Percentiles rank a stretch among this genome's conserved stretches.
phyloP scores from a whole-genome alignment of 2,113 vertebrate species.

The Lipophrys pholis region DNA sequence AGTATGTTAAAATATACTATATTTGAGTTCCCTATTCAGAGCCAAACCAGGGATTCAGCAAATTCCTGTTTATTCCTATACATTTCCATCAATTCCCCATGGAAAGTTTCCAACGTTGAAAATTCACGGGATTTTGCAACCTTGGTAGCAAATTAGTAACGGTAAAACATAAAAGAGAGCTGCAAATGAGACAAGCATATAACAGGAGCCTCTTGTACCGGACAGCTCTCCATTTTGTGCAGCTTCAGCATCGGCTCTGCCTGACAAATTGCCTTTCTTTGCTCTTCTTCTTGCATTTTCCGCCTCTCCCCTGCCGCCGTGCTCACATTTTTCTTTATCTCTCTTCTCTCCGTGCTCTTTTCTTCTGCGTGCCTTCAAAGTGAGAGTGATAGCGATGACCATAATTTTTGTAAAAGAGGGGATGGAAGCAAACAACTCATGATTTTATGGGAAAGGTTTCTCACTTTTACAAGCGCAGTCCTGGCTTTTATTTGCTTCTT shows the following conservation, averaged over 20 bases:
- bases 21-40: no score
- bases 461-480: background rate
- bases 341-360: background rate
- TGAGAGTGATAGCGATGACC: background rate
- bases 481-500: no score
- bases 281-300: slow-evolving; percentile 1
- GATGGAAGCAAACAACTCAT: background rate
- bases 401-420: background rate
- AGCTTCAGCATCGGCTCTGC: slow-evolving; percentile 20
- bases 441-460: background rate
- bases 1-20: no score
- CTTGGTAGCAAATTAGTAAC: background rate
- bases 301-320: background rate
- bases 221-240: slow-evolving; percentile 8
- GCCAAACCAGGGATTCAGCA: no score
- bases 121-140: no score
- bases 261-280: slow-evolving; percentile 11
- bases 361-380: background rate
- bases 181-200: slow-evolving; percentile 3
- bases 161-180: slow-evolving; percentile 6
- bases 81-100: no score
- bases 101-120: no score
- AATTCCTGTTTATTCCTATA: no score
- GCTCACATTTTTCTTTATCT: background rate
- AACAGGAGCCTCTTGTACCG: background rate